Evolutionary conservation across 2,113 vertebrate species (phyloP).

Genomic region (Paradoxurus hermaphroditus): DNA sequence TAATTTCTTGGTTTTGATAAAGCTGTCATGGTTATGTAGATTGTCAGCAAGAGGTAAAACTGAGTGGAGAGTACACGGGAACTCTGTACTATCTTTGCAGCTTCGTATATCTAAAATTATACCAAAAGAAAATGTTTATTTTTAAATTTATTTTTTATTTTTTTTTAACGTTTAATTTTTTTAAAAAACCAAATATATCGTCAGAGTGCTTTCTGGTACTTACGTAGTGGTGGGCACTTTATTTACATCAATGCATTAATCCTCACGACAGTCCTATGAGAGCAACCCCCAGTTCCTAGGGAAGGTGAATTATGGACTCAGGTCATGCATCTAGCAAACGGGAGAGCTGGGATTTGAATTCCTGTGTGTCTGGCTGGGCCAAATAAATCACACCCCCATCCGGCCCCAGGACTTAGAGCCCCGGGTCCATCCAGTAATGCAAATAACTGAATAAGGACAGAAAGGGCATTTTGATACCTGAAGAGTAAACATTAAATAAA

Average conservation of each 20-base stretch:
- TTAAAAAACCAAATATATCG: neutral
- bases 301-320: neutral
- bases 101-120: neutral
- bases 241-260: neutral
- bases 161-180: neutral
- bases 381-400: neutral
- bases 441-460: neutral
- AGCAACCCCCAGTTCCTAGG: neutral
- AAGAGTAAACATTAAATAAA: neutral
- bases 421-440: neutral
- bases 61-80: neutral
- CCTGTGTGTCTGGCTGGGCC: neutral
- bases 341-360: neutral
- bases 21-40: neutral
- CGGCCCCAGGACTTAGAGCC: neutral
- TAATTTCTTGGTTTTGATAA: neutral
- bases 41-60: neutral
- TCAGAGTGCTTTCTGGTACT: neutral
- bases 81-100: neutral
- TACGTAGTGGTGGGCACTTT: neutral
- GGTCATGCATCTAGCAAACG: neutral
- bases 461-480: neutral
- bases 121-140: neutral
- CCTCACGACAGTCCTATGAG: neutral
- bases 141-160: neutral